Evolutionary conservation across 2,113 vertebrate genomes (phyloP), one percentile per base, ranked within the genome.

Genomic region (Ursus arctos): DNA sequence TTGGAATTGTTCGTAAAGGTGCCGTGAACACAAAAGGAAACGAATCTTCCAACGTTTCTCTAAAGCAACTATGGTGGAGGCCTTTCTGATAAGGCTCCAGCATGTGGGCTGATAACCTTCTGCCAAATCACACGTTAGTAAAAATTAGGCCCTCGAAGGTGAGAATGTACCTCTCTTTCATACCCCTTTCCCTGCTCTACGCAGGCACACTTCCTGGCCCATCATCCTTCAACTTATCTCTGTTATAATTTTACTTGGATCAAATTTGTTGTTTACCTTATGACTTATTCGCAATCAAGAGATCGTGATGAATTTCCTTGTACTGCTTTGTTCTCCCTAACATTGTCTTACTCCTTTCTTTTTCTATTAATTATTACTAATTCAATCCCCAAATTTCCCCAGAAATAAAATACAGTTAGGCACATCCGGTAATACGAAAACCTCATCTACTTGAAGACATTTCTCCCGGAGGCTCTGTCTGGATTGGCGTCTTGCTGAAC

Each of bases 141-240:
- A n/a, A 57, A 67, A 72, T 40, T 36, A 33, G 55, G 7, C 8
- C 16, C 26, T 36, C 28, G 15, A 63, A 91, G 8, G 36, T 19
- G 26, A 90, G 59, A 82, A 53, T 28, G 74, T 16, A 14, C 9
- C 28, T 47, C 19, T 71, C 8, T 40, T 47, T 72, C 28, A 24
- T 11, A 8, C 0, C 2, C 33, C 1, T 40, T 57, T 36, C 28
- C 4, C 28, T 21, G 19, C 16, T 7, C 5, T 31, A 7, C 19
- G 7, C 49, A 6, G n/a, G 9, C 8, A 9, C 0, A 8, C 9
- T 63, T 76, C 55, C n/a, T 9, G 7, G 8, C 28, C 16, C 28
- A 2, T 8, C 24, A 51, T 61, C 14, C 28, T 47, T 12, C n/a
- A 40, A 65, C 15, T 33, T 43, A 26, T 10, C 51, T 26, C 7